These are phyloP conservation scores for Spialia ferax DNA, from an alignment of 2,888 invertebrate genomes.

Conservation along the genomic window DNA sequence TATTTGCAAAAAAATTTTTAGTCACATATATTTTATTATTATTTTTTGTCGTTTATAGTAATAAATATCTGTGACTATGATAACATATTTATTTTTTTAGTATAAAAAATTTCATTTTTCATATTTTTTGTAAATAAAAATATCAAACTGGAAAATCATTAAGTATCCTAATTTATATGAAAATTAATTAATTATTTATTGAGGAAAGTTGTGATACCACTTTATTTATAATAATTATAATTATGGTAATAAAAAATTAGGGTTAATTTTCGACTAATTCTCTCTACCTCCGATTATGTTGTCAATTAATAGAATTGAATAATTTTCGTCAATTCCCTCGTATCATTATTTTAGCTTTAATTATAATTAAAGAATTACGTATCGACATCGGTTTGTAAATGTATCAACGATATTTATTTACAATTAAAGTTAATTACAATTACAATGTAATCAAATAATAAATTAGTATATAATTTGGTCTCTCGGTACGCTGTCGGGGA, in stretches of 20 bases:
- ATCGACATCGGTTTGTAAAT: constrained; percentile 21
- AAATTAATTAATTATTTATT: constrained; percentile 28
- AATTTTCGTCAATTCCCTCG: constrained; percentile 52
- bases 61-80: no score
- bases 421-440: constrained; percentile 30
- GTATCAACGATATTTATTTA: constrained; percentile 40
- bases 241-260: no score
- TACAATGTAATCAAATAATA: constrained; percentile 8
- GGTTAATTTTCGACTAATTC: constrained; percentile 35
- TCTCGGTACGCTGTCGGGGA: no score
- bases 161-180: constrained; percentile 4
- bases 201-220: constrained; percentile 36
- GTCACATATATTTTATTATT: no score
- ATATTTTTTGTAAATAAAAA: background rate
- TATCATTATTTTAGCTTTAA: constrained; percentile 12
- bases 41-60: no score
- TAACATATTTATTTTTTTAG: no score
- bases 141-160: constrained; percentile 4
- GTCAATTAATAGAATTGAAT: constrained; percentile 49
- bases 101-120: no score
- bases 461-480: background rate
- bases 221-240: constrained; percentile 29
- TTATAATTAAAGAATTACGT: constrained; percentile 37
- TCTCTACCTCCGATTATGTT: constrained; percentile 53
- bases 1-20: no score